phyloP scores from a whole-genome alignment of 1,140 invertebrate species.

The Danaus melanippus region DNA sequence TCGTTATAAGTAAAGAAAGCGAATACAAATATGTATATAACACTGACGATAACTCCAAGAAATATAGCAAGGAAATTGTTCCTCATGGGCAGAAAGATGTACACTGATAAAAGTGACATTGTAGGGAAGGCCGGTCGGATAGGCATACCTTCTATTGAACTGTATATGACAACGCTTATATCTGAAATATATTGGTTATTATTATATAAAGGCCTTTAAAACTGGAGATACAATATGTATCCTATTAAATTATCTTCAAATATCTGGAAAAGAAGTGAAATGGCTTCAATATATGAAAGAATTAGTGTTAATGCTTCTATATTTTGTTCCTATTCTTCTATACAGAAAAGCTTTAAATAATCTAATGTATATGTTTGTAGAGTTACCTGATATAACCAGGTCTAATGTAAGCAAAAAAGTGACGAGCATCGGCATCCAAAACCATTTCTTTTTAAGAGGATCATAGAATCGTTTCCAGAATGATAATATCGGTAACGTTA shows the following conservation, averaged over 20 bases:
- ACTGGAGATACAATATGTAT: too few species aligned
- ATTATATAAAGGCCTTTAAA: too few species aligned
- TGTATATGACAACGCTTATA: constrained; percentile 52
- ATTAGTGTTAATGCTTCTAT: background rate
- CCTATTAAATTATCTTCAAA: background rate
- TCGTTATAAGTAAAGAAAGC: constrained; percentile 77
- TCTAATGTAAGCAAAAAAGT: constrained; percentile 51
- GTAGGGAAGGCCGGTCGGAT: constrained; percentile 79
- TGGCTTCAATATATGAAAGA: background rate
- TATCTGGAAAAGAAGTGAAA: background rate
- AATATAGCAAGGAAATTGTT: constrained; percentile 78
- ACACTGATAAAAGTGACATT: constrained; percentile 80
- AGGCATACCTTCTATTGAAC: constrained; percentile 59
- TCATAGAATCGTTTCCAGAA: constrained; percentile 52
- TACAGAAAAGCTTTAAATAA: too few species aligned
- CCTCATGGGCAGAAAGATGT: constrained; percentile 84
- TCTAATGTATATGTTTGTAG: background rate
- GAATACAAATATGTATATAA: constrained; percentile 76
- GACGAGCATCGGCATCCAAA: constrained; percentile 54
- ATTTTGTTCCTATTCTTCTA: too few species aligned
- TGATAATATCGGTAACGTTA: constrained; percentile 38
- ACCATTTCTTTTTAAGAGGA: constrained; percentile 49
- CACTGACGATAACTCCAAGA: constrained; percentile 76
- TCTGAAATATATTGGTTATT: constrained; percentile 48
- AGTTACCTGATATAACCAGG: constrained; percentile 51